phyloP scores from a whole-genome alignment of 1,140 invertebrate genomes.

The Anastrepha ludens region DNA sequence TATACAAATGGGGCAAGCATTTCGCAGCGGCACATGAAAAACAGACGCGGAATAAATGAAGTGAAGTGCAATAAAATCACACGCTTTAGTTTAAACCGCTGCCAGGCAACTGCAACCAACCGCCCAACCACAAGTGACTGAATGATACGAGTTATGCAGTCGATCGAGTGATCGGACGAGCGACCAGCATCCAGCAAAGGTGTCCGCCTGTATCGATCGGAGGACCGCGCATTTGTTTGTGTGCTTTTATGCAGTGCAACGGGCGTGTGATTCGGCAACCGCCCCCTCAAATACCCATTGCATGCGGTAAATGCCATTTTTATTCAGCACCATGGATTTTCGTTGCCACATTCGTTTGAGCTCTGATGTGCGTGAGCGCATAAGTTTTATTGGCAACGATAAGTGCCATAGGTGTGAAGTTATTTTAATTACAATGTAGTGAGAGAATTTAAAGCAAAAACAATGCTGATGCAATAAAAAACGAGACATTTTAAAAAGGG shows the following conservation, averaged over 20 bases:
- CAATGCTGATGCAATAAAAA: constrained; percentile 1
- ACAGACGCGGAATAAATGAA: constrained; percentile 1
- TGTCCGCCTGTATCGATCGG: constrained; percentile 22
- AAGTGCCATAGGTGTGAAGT: constrained; percentile 58
- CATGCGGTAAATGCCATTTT: background rate
- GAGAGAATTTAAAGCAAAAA: background rate
- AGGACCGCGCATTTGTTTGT: constrained; percentile 55
- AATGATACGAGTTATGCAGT: constrained; percentile 32
- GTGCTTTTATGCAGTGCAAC: constrained; percentile 64
- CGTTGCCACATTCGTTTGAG: background rate
- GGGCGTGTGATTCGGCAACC: constrained; percentile 60
- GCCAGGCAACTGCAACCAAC: constrained; percentile 17
- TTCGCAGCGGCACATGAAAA: constrained; percentile 39
- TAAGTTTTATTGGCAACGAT: constrained; percentile 21
- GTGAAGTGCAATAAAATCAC: constrained; percentile 50
- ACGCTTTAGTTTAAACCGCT: constrained; percentile 55
- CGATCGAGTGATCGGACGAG: constrained; percentile 27
- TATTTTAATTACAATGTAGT: constrained; percentile 58
- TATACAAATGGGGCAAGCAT: constrained; percentile 60
- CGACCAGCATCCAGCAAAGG: constrained; percentile 31
- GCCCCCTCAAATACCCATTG: constrained; percentile 58
- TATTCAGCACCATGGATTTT: too few species aligned
- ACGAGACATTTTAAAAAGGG: background rate
- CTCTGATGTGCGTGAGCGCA: constrained; percentile 23
- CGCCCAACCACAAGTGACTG: constrained; percentile 22